Evolutionary conservation across 2,888 invertebrate species (phyloP).

Genomic region (Neoaliturus tenellus): DNA sequence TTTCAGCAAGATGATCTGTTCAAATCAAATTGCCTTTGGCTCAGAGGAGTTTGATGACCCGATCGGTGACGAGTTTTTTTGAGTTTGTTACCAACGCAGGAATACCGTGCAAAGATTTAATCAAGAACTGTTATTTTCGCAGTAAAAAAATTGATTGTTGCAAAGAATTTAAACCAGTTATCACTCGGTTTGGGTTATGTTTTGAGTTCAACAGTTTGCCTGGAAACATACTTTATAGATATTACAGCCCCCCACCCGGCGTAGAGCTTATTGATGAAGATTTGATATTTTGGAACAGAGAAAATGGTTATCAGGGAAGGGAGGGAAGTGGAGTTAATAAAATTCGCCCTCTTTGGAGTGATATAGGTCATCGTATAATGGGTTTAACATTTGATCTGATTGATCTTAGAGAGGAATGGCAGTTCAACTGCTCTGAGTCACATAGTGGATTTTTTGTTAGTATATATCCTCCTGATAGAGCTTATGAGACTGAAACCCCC

Average conservation of each 20-base stretch:
- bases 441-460: not conserved
- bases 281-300: not conserved
- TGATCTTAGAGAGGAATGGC: not conserved
- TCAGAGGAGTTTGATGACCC: not conserved
- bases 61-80: slow-evolving; percentile 9
- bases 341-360: not conserved
- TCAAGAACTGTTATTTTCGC: not conserved
- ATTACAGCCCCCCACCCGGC: not conserved
- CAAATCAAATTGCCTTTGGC: not conserved
- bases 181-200: not conserved
- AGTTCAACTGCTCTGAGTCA: not conserved
- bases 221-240: not conserved
- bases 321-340: not conserved
- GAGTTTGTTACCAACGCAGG: not conserved
- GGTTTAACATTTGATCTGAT: not conserved
- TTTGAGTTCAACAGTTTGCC: not conserved
- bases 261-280: not conserved
- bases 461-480: not conserved
- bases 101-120: not conserved
- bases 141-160: not conserved
- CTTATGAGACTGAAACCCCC: not conserved
- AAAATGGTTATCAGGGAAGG: not conserved
- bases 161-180: not conserved
- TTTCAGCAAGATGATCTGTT: not conserved
- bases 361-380: not conserved